Evolutionary conservation across 2,888 invertebrate species (phyloP).

Genomic region (Chouioia cunea): DNA sequence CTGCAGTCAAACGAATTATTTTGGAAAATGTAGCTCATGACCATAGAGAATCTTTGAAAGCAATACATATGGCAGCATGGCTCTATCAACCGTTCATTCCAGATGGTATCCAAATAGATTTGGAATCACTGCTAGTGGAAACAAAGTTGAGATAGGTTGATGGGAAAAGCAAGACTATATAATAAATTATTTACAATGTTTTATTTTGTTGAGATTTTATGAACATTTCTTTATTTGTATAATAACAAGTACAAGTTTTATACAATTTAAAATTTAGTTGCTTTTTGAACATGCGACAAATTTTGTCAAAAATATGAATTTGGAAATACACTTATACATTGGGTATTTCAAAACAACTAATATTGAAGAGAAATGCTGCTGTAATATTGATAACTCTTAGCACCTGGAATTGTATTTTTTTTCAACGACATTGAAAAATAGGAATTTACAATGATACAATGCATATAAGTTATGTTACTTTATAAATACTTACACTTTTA

Average conservation of each 20-base stretch:
- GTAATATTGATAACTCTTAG: slow-evolving; percentile 1
- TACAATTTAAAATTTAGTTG: slow-evolving; percentile 29
- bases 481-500: slow-evolving; percentile 18
- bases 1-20: slow-evolving; percentile 62
- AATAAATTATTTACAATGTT: slow-evolving; percentile 6
- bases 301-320: slow-evolving; percentile 40
- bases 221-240: background rate
- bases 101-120: slow-evolving; percentile 49
- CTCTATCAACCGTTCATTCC: slow-evolving; percentile 66
- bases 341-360: slow-evolving; percentile 46
- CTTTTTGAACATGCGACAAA: slow-evolving; percentile 27
- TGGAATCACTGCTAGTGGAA: slow-evolving; percentile 62
- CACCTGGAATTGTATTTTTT: background rate
- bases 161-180: slow-evolving; percentile 31
- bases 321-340: slow-evolving; percentile 43
- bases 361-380: slow-evolving; percentile 42
- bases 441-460: background rate
- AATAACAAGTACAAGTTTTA: slow-evolving; percentile 20
- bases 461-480: slow-evolving; percentile 3
- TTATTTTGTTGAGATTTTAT: slow-evolving; percentile 1
- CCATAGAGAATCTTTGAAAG: slow-evolving; percentile 60
- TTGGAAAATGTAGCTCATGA: slow-evolving; percentile 67
- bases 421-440: slow-evolving; percentile 7
- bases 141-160: slow-evolving; percentile 57
- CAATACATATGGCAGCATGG: slow-evolving; percentile 68